Conservation (phyloP, 2,888 invertebrate species). For the Enoplolaimus lenunculus region DNA sequence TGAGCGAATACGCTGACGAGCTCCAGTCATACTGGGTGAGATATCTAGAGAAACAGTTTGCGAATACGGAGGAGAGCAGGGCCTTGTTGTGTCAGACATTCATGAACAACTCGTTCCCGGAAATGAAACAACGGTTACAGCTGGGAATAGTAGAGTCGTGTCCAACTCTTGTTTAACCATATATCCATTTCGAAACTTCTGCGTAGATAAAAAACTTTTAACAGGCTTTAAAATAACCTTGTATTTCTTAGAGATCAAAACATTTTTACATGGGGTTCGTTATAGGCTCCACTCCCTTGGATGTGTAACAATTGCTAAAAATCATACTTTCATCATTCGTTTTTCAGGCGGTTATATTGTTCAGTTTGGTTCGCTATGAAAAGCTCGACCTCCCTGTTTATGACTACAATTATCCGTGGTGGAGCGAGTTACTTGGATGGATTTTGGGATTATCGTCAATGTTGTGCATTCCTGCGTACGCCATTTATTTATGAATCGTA, state of each 20-base stretch:
- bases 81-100: too few species aligned
- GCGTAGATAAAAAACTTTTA: too few species aligned
- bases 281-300: too few species aligned
- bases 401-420: constrained; percentile 86
- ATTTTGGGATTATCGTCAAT: constrained; percentile 88
- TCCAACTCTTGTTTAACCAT: neutral
- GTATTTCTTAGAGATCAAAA: neutral
- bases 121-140: neutral
- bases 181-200: too few species aligned
- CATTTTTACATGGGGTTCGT: neutral
- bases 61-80: too few species aligned
- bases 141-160: constrained; percentile 7
- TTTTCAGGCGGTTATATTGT: constrained; percentile 77
- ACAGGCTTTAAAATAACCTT: too few species aligned
- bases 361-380: constrained; percentile 81
- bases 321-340: constrained; percentile 21
- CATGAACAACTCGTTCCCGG: too few species aligned
- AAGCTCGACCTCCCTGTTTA: constrained; percentile 67
- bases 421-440: constrained; percentile 92
- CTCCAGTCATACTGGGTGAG: too few species aligned
- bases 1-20: too few species aligned
- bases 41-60: too few species aligned
- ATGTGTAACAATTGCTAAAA: constrained; percentile 19
- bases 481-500: constrained; percentile 53
- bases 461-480: constrained; percentile 88